phyloP scores from a whole-genome alignment of 2,113 vertebrate species.

The Neolamprologus tretocephalus region DNA sequence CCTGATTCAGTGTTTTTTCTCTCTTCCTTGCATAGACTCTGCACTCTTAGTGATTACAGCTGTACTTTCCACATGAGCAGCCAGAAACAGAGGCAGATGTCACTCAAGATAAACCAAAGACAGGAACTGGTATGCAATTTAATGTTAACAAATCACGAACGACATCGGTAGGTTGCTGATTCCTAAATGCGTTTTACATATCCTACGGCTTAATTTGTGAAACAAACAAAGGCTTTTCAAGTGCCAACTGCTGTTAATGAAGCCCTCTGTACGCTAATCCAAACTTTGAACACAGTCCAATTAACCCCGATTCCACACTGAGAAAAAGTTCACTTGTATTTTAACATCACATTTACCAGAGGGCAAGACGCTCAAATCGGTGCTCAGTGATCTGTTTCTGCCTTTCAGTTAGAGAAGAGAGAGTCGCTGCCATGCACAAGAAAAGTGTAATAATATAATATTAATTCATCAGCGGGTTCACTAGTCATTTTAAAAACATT shows the following conservation, averaged over 20 bases:
- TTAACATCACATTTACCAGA: not conserved
- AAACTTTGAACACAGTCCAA: slow-evolving; percentile 6
- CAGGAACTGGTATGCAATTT: not conserved
- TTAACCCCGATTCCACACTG: slow-evolving; percentile 7
- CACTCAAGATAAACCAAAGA: slow-evolving; percentile 5
- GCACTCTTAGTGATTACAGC: not conserved
- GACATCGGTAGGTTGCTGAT: not conserved
- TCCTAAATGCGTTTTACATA: not conserved
- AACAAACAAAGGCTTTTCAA: not conserved
- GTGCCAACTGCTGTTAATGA: not conserved
- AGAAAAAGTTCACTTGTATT: not conserved
- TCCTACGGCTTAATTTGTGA: not conserved
- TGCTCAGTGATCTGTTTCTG: not conserved
- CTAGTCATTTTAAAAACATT: not conserved
- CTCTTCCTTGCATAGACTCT: slow-evolving; percentile 1
- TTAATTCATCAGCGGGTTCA: not conserved
- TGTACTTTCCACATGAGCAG: slow-evolving; percentile 1
- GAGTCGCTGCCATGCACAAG: not conserved
- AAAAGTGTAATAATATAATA: not conserved
- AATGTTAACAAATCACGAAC: not conserved
- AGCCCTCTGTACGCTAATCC: not conserved
- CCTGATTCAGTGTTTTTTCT: not conserved
- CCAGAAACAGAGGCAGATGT: not conserved
- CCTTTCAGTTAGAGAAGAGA: not conserved
- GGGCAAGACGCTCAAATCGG: not conserved